Evolutionary conservation across 30 jellyfish, hydroid and myxozoan genomes (phyloP).

Genomic region (Morbakka virulenta): DNA sequence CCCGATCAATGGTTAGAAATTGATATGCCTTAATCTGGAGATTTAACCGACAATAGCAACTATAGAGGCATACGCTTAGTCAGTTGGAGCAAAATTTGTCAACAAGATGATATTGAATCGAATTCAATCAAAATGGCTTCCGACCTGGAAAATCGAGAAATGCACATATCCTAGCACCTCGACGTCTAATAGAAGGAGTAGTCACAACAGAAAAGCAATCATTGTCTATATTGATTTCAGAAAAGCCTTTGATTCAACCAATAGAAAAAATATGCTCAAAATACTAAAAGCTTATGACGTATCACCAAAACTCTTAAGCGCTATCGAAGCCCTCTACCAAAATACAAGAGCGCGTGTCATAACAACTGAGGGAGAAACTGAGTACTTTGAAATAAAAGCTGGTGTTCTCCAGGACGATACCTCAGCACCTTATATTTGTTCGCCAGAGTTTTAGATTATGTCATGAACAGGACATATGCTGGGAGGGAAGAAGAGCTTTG

Average conservation of each 20-base stretch:
- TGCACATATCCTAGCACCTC: conserved; percentile 10
- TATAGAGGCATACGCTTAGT: conserved; percentile 1
- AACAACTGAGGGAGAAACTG: conserved; percentile 18
- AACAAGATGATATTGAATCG: conserved; percentile 3
- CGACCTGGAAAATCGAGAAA: background rate
- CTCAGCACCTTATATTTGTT: too few species aligned
- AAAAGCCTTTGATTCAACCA: background rate
- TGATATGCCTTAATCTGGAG: conserved; percentile 17
- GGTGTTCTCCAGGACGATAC: too few species aligned
- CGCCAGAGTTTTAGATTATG: too few species aligned
- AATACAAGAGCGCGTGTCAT: background rate
- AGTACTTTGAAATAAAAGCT: too few species aligned
- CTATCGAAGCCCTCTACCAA: background rate
- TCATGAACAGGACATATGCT: too few species aligned
- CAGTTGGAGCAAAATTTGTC: too few species aligned
- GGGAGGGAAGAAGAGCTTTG: too few species aligned
- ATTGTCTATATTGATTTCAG: background rate
- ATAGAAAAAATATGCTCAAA: conserved; percentile 6
- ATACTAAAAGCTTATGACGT: conserved; percentile 1
- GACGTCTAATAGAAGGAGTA: conserved; percentile 15
- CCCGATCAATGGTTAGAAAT: conserved; percentile 1
- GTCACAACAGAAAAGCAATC: background rate
- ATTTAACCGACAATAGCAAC: background rate
- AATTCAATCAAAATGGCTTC: conserved; percentile 22
- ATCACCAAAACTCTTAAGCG: background rate